These are phyloP conservation scores for Helarctos malayanus DNA, from an alignment of 2,797 vertebrate species.

Conservation along the genomic window DNA sequence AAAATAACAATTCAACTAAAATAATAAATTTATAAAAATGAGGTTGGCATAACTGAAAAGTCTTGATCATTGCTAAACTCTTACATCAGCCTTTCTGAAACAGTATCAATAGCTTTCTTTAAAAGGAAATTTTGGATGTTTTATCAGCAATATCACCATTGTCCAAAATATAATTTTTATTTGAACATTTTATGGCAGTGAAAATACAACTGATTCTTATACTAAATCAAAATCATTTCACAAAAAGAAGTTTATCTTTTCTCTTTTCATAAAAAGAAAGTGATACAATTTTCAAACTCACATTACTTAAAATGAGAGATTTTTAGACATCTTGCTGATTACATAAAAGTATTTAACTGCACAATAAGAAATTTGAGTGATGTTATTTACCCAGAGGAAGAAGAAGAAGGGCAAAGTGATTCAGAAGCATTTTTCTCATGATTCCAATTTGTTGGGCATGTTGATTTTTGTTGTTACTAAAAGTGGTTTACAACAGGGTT, in stretches of 20 bases:
- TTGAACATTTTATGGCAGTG: background rate
- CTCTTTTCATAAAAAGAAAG: conserved; percentile 78
- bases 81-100: background rate
- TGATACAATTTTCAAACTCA: background rate
- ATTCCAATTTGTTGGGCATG: conserved; percentile 40
- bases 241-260: conserved; percentile 68
- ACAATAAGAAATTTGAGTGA: conserved; percentile 59
- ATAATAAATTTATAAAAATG: background rate
- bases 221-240: conserved; percentile 69
- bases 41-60: background rate
- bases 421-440: background rate
- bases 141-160: background rate
- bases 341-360: background rate
- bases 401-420: conserved; percentile 19
- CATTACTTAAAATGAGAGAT: conserved; percentile 71
- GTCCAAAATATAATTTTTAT: background rate
- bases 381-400: conserved; percentile 63
- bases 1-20: background rate
- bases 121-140: background rate
- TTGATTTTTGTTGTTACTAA: background rate
- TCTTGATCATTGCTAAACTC: background rate
- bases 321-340: conserved; percentile 58
- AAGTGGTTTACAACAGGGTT: conserved; percentile 30
- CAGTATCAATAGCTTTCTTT: background rate
- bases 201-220: conserved; percentile 63